These are phyloP conservation scores for Lagorchestes hirsutus DNA, from an alignment of 2,797 vertebrate genomes.

Conservation along the genomic window DNA sequence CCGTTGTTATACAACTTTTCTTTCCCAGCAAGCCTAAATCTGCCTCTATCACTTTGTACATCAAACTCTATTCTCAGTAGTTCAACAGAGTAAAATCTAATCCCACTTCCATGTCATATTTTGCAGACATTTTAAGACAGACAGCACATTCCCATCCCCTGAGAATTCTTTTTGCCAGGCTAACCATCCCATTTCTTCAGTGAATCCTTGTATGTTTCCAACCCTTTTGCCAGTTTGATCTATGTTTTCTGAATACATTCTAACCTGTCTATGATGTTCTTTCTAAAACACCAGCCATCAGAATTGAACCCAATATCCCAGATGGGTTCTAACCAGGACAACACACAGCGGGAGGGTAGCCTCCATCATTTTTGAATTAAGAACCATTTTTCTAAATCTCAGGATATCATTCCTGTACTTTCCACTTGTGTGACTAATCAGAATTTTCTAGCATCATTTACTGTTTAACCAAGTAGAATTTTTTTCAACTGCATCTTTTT, in stretches of 20 bases:
- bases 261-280: not conserved
- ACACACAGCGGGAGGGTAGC: not conserved
- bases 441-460: not conserved
- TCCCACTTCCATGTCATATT: not conserved
- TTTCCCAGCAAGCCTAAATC: not conserved
- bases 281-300: not conserved
- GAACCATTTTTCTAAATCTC: not conserved
- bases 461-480: not conserved
- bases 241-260: not conserved
- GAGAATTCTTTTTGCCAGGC: not conserved
- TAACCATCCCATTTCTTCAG: not conserved
- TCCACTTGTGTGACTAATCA: not conserved
- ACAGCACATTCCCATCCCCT: not conserved
- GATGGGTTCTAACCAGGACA: not conserved
- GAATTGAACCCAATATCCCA: not conserved
- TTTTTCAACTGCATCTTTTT: not conserved
- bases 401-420: not conserved
- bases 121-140: not conserved
- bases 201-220: not conserved
- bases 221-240: not conserved
- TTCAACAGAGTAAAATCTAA: not conserved
- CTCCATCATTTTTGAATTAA: not conserved
- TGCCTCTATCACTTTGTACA: not conserved
- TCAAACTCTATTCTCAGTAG: not conserved
- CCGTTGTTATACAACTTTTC: not conserved